Evolutionary conservation across 2,113 vertebrate genomes (phyloP).

Genomic region (Butorides virescens): DNA sequence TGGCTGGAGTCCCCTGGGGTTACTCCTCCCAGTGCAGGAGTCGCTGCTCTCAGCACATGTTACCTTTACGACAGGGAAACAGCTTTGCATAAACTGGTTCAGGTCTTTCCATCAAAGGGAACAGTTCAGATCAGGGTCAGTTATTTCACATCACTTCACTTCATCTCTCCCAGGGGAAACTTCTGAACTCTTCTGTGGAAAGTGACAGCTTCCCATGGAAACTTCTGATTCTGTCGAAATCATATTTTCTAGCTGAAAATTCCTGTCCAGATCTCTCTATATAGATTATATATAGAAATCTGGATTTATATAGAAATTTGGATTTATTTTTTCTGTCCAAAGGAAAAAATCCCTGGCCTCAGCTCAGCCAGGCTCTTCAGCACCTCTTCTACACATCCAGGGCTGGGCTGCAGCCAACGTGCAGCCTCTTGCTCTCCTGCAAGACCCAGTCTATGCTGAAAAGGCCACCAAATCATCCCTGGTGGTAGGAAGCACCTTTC

Average conservation of each 20-base stretch:
- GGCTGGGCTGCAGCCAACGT: background rate
- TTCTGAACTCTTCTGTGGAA: background rate
- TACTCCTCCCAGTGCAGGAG: background rate
- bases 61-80: accelerated
- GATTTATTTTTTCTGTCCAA: background rate
- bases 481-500: background rate
- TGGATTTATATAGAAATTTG: background rate
- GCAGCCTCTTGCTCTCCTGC: background rate
- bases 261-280: background rate
- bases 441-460: background rate
- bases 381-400: background rate
- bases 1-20: background rate
- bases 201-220: background rate
- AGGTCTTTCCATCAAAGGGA: background rate
- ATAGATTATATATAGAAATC: background rate
- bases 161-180: background rate
- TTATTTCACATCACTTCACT: background rate
- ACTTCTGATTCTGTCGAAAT: background rate
- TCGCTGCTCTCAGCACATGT: accelerated
- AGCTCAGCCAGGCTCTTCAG: background rate
- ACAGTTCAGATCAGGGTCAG: background rate
- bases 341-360: background rate
- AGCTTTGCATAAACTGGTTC: background rate
- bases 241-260: background rate
- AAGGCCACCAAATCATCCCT: background rate